Evolutionary conservation across 1,140 invertebrate species (phyloP), one percentile per base, ranked within the genome.

Genomic region (Procambarus clarkii): DNA sequence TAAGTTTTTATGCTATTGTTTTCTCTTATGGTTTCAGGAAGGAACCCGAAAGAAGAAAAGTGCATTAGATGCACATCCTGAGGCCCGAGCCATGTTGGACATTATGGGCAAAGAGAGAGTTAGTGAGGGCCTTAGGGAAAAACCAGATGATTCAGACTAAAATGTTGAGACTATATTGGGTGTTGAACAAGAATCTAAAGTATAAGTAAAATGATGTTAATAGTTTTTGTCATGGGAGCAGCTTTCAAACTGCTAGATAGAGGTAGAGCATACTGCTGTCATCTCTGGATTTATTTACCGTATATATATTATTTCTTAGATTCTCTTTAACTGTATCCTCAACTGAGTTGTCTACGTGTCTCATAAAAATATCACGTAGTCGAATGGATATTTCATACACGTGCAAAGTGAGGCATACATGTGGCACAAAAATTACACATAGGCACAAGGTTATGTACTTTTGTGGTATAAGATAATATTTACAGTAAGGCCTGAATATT

Each of bases 11-110:
- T 44, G 77, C 9, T 50, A 21, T 79, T 69, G 11, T 45, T 46
- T 71, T 34, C 13, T 46, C 3, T 84, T 13, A 71, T 54, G 34
- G 69, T 11, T 69, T 71, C 8, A 69, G 45, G 44, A 64, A 3
- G 64, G 86, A 87, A 87, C 86, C n/a, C 86, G 86, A n/a, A 60
- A 60, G 34, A 77, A 91, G 82, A 91, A 50, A 74, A 91, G 88
- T 69, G 88, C 88, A 24, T 46, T 91, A 24, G 88, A 91, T 46
- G 74, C 48, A 54, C 85, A 91, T 54, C 88, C 88, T 48, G 88
- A 91, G 15, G 88, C 88, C 7, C 82, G 82, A 60, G 88, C 88
- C 34, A 46, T 91, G 82, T 34, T 91, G 74, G 88, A 91, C 44
- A 85, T 91, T 74, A 85, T 91, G 50, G 88, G 88, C 71, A 91